phyloP scores from a whole-genome alignment of 1,140 invertebrate species.

The Neodiprion fabricii region DNA sequence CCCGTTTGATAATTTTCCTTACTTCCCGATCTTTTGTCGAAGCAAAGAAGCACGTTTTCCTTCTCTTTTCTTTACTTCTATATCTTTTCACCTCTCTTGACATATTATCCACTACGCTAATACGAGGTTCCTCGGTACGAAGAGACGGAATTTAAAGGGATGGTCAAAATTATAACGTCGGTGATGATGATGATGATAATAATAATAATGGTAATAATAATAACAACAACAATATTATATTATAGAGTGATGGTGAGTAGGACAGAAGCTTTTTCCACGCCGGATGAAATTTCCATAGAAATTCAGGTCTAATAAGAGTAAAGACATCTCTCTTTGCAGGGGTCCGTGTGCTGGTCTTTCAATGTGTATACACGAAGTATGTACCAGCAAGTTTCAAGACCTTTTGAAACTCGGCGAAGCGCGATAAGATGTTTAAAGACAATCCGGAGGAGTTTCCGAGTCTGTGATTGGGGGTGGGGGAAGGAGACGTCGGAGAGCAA shows the following conservation, averaged over 20 bases:
- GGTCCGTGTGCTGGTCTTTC: neutral
- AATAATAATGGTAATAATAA: neutral
- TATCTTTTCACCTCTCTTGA: too few relatives aligned
- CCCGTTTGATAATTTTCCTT: too few relatives aligned
- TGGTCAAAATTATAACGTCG: neutral
- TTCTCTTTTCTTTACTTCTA: too few relatives aligned
- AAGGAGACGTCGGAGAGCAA: neutral
- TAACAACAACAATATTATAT: neutral
- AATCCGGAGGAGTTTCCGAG: neutral
- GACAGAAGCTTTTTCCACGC: neutral
- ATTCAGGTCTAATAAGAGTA: neutral
- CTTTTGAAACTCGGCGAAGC: conserved; percentile 7
- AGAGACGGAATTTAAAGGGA: neutral
- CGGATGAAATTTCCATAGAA: neutral
- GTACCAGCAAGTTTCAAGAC: neutral
- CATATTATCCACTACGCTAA: too few relatives aligned
- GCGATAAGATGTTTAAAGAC: conserved; percentile 7
- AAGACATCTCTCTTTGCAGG: neutral
- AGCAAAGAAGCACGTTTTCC: too few relatives aligned
- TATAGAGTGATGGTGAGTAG: neutral
- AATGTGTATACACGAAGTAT: neutral
- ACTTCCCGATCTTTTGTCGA: too few relatives aligned
- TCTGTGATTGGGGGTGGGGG: neutral
- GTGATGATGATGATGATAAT: neutral
- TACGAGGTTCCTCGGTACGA: too few relatives aligned